These are phyloP conservation scores for Pteria penguin DNA, from an alignment of 2,888 invertebrate genomes.

Conservation along the genomic window DNA sequence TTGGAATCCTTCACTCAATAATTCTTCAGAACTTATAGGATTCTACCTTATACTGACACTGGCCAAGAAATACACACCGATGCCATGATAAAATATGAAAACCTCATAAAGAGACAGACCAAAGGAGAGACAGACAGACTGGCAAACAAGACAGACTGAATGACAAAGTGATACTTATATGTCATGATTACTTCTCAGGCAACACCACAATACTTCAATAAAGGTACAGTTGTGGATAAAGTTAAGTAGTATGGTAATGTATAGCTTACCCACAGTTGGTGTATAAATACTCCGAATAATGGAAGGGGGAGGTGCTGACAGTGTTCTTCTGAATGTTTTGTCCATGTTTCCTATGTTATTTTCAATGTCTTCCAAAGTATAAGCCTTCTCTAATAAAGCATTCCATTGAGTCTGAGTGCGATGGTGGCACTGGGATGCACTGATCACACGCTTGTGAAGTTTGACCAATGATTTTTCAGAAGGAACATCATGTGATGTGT, in stretches of 20 bases:
- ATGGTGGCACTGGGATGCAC: constrained; percentile 89
- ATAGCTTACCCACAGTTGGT: constrained; percentile 79
- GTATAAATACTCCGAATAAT: constrained; percentile 73
- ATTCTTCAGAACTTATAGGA: too few species aligned
- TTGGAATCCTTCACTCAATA: too few species aligned
- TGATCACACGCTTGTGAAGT: constrained; percentile 84
- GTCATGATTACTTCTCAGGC: background rate
- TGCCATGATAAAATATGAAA: too few species aligned
- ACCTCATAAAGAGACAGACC: too few species aligned
- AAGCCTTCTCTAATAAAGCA: constrained; percentile 87
- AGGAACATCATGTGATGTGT: constrained; percentile 69
- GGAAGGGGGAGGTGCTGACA: constrained; percentile 62
- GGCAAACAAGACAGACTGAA: too few species aligned
- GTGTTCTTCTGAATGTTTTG: constrained; percentile 53
- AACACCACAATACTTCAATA: constrained; percentile 86
- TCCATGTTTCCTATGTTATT: constrained; percentile 84
- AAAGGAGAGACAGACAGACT: too few species aligned
- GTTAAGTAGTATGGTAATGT: too few species aligned
- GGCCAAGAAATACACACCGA: too few species aligned
- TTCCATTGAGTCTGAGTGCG: constrained; percentile 96
- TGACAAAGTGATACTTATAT: too few species aligned
- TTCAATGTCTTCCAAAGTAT: constrained; percentile 92
- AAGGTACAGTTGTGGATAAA: too few species aligned
- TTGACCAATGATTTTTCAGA: constrained; percentile 91
- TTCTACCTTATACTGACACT: too few species aligned